A percentile compares a stretch with the other conserved stretches of the same genome.
Evolutionary conservation across 2,888 invertebrate genomes (phyloP).

Genomic region (Parelbella ahira): DNA sequence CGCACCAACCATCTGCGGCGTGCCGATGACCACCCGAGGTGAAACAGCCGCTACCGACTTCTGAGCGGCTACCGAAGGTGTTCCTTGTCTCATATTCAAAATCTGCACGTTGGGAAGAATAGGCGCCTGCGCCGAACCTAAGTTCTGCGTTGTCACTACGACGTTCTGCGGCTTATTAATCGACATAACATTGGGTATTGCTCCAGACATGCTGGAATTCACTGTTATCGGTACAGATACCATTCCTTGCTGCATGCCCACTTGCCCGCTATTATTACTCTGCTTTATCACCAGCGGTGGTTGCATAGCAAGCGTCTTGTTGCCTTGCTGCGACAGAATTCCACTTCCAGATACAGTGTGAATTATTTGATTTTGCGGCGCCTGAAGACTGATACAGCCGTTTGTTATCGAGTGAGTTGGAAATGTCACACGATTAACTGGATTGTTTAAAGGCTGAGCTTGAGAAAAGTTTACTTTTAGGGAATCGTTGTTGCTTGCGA

Average conservation of each 20-base stretch:
- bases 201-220: slow-evolving; percentile 78
- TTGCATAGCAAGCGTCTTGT: slow-evolving; percentile 61
- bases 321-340: slow-evolving; percentile 42
- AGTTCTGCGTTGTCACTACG: slow-evolving; percentile 80
- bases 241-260: slow-evolving; percentile 76
- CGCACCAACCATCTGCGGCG: slow-evolving; percentile 89
- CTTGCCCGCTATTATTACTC: slow-evolving; percentile 54
- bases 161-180: slow-evolving; percentile 81
- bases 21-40: slow-evolving; percentile 90
- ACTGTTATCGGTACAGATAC: slow-evolving; percentile 84
- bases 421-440: slow-evolving; percentile 47
- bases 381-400: slow-evolving; percentile 84
- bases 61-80: slow-evolving; percentile 84
- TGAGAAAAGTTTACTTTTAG: slow-evolving; percentile 80
- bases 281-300: slow-evolving; percentile 73
- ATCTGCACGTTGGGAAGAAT: slow-evolving; percentile 90
- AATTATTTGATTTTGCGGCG: slow-evolving; percentile 71
- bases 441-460: too few relatives aligned
- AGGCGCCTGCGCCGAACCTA: slow-evolving; percentile 82
- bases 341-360: slow-evolving; percentile 74
- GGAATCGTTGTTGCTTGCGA: slow-evolving; percentile 72
- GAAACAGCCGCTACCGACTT: slow-evolving; percentile 89
- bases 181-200: slow-evolving; percentile 83
- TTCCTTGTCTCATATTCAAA: slow-evolving; percentile 89
- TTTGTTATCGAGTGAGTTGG: slow-evolving; percentile 83